phyloP scores from a whole-genome alignment of 2,797 vertebrate species.

The Lemur catta region DNA sequence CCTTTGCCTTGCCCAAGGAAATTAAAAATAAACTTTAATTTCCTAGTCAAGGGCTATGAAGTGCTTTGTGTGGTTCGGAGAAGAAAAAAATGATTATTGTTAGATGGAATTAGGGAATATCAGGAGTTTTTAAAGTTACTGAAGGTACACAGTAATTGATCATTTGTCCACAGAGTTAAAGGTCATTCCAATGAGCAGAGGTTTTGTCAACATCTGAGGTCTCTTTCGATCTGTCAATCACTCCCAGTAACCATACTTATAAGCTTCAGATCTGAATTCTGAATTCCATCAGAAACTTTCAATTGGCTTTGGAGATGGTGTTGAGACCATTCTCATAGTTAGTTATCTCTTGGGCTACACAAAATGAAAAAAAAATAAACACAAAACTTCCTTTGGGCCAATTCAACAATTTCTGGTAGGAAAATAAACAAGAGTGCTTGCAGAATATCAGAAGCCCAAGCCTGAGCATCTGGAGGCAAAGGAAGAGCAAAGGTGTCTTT shows the following conservation, averaged over 20 bases:
- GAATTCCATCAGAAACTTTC: conserved; percentile 12
- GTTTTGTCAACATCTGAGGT: conserved; percentile 32
- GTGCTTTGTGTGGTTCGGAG: conserved; percentile 41
- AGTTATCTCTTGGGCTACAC: neutral
- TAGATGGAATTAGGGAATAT: conserved; percentile 47
- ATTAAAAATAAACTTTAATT: conserved; percentile 81
- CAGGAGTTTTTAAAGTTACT: conserved; percentile 55
- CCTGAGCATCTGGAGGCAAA: conserved; percentile 1
- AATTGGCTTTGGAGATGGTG: neutral
- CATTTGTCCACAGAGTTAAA: neutral
- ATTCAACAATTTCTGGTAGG: neutral
- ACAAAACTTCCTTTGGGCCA: neutral
- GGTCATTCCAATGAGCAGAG: neutral
- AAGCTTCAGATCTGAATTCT: neutral
- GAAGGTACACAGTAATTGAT: conserved; percentile 35
- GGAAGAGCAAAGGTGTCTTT: neutral
- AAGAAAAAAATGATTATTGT: conserved; percentile 43
- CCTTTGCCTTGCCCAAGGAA: conserved; percentile 72
- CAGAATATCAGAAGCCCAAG: neutral
- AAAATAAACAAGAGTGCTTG: conserved; percentile 21
- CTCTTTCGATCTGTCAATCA: conserved; percentile 36
- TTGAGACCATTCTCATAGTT: neutral
- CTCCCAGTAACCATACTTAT: neutral
- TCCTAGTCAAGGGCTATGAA: conserved; percentile 63
- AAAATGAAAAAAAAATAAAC: neutral